Evolutionary conservation across 2,113 vertebrate genomes (phyloP).

Genomic region (Muscicapa adusta): DNA sequence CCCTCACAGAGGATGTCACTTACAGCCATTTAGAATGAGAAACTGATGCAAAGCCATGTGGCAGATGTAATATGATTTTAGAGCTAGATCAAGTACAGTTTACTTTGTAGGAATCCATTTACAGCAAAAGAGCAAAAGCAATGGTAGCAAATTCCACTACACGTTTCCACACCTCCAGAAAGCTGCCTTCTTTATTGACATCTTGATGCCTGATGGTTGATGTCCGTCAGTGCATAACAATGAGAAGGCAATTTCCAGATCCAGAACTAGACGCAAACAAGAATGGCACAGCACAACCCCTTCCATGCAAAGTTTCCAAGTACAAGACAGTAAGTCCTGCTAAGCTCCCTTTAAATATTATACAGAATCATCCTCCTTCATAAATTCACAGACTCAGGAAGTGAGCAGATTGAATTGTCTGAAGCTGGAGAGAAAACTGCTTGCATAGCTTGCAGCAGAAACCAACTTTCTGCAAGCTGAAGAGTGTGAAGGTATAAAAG

Average conservation of each 20-base stretch:
- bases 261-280: not conserved
- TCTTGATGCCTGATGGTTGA: not conserved
- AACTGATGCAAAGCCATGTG: not conserved
- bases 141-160: not conserved
- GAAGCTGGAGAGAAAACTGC: not conserved
- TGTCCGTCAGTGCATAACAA: not conserved
- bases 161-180: not conserved
- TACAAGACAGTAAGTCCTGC: not conserved
- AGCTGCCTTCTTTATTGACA: not conserved
- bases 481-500: not conserved
- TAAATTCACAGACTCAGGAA: not conserved
- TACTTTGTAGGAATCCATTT: not conserved
- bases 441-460: not conserved
- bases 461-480: not conserved
- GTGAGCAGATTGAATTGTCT: not conserved
- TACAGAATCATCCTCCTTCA: fast-evolving
- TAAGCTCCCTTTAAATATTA: not conserved
- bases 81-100: not conserved
- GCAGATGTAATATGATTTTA: not conserved
- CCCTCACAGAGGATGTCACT: not conserved
- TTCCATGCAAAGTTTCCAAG: not conserved
- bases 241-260: not conserved
- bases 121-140: not conserved
- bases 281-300: not conserved
- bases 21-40: not conserved